Evolutionary conservation across 2,113 vertebrate genomes (phyloP).

Genomic region (Apodemus sylvaticus): DNA sequence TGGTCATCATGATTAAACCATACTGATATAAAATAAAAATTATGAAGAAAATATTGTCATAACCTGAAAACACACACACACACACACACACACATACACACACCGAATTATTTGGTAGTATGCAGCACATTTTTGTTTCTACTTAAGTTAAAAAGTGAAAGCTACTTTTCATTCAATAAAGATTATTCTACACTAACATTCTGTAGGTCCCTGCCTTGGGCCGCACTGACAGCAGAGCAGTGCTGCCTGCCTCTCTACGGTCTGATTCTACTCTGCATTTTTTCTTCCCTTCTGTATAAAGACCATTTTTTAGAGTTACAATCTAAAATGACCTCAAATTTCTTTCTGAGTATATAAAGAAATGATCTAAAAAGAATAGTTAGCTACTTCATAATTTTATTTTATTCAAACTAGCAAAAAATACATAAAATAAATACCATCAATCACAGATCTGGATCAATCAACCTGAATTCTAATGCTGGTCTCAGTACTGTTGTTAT

Average conservation of each 20-base stretch:
- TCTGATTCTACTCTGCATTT: background rate
- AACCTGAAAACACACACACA: constrained; percentile 43
- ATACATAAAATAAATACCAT: constrained; percentile 7
- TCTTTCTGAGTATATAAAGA: constrained; percentile 9
- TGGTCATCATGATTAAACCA: background rate
- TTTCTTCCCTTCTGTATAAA: constrained; percentile 30
- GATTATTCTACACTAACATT: background rate
- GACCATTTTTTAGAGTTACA: background rate
- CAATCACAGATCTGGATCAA: constrained; percentile 27
- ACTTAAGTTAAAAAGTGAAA: constrained; percentile 43
- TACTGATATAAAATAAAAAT: constrained; percentile 1
- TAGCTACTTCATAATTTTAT: constrained; percentile 15
- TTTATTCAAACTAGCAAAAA: constrained; percentile 10
- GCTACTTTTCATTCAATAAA: constrained; percentile 18
- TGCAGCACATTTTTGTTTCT: background rate
- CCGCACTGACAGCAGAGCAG: background rate
- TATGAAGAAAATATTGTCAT: constrained; percentile 47
- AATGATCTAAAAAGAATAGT: constrained; percentile 50
- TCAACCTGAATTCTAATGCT: constrained; percentile 1
- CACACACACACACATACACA: background rate
- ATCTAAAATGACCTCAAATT: background rate
- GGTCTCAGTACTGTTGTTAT: background rate
- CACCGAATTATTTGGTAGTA: background rate
- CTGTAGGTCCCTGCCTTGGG: background rate
- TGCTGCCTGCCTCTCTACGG: background rate